Base-by-base conservation (phyloP, 2,888 invertebrate species). In the Nineta flava region DNA sequence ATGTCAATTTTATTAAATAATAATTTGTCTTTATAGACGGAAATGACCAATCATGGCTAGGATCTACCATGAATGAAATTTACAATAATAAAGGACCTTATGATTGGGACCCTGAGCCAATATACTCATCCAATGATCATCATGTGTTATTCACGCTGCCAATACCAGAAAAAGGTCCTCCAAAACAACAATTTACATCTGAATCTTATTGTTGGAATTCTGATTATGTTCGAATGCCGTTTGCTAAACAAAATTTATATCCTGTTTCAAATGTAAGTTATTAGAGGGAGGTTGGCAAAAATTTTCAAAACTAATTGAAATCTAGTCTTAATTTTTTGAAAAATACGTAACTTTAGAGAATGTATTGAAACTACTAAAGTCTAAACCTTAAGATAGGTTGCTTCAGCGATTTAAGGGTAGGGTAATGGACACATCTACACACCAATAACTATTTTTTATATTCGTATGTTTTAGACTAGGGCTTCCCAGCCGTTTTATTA, bases 151-250 rank as follows among this genome's bases (percentile, higher is more conserved):
- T 81, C 61, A 72, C 86, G 64, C 67, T 79, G 47, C 81, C 83
- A 1, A 69, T 75, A 34, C 65, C 63, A 10, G 67, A 70, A 47
- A 65, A 72, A 32, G 63, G 65, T 45, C 61, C 64, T 1, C 84
- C 85, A 4, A 76, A 75, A 57, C 82, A 88, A 1, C 76, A 80
- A 61, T 74, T 76, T 1, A 56, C 61, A 7, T 60, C 61, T 6
- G 76, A 76, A n/a, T 67, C 69, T 6, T 82, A 83, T 57, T 77
- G 76, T 58, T 94, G 94, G 93, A 84, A 87, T 61, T 72, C 77
- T 16, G 75, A 82, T 52, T 83, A 84, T 69, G 92, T 94, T 1
- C 75, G 85, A 55, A 75, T 95, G 81, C 94, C 94, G 0, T 87
- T 80, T 64, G 90, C 70, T 1, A 26, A 26, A 7, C 77, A 83